phyloP scores from a whole-genome alignment of 1,140 invertebrate genomes.

The Lepidotrigona ventralis region DNA sequence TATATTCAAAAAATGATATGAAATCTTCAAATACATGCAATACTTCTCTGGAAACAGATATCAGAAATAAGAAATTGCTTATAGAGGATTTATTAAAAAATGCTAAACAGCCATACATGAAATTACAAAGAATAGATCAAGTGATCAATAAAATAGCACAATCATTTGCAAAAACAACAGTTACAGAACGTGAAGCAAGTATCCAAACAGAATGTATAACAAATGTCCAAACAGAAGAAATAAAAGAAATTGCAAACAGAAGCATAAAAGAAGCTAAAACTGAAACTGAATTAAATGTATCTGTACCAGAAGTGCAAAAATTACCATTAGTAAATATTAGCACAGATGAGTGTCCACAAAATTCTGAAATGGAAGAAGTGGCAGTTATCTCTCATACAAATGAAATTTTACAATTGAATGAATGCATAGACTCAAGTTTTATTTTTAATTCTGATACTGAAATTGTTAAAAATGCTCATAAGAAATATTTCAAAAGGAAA shows the following conservation, averaged over 20 bases:
- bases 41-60: too few relatives aligned
- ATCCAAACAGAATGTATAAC: too few relatives aligned
- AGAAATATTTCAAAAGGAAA: neutral
- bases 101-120: slow-evolving; percentile 17
- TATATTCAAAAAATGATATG: neutral
- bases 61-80: neutral
- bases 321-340: neutral
- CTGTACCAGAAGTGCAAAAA: neutral
- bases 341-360: neutral
- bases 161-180: neutral
- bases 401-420: neutral
- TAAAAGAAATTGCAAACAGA: neutral
- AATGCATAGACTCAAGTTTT: neutral
- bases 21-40: neutral
- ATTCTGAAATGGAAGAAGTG: too few relatives aligned
- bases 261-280: neutral
- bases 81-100: neutral
- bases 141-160: slow-evolving; percentile 35
- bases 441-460: neutral
- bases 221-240: neutral
- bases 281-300: neutral
- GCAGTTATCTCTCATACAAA: neutral
- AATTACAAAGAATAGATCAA: slow-evolving; percentile 28
- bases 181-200: neutral
- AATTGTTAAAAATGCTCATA: too few relatives aligned